Evolutionary conservation across 2,888 invertebrate genomes (phyloP), one percentile per base, ranked within the genome.

Genomic region (Seira sanloemensis): DNA sequence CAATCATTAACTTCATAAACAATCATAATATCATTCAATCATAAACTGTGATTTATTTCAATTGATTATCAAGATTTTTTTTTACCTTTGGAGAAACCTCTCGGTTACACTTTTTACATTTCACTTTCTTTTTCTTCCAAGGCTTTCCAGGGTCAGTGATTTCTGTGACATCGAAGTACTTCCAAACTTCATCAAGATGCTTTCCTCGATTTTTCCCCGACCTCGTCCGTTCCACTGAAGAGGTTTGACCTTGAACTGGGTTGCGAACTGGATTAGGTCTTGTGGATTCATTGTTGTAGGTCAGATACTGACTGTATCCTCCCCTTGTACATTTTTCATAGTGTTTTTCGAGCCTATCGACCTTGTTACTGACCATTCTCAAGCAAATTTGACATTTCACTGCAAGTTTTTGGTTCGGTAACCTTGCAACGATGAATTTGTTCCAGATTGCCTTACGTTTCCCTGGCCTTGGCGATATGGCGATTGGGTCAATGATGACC

Each of bases 131-230:
- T 12, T 37, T 37, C 12, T 37, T 37, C 37, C 37, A 37, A 7
- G 25, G 7, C 16, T 67, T 80, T 19, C 5, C 67, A n/a, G 24
- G 62, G 21, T 54, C 46, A 0, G 54, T 69, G 21, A 37, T n/a
- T 1, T 68, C 58, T 2, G 5, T 12, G 1, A 69, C 69, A 2
- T 18, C 67, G 58, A 75, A 80, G 19, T 75, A 80, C 0, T 23
- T 24, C 80, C 80, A 80, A n/a, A 80, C 75, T 1, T 67, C 74
- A 19, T 80, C 80, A 7, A 18, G 0, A 1, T 9, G 23, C 58
- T 69, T 46, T 16, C 80, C 74, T 50, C 37, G 37, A 12, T 37
- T 37, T 37, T 7, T 37, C 4, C 12, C 37, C 12, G 37, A 12
- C 5, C 37, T 75, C 0, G 18, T 50, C 19, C 19, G 16, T n/a